A percentile compares a stretch with the other conserved stretches of the same genome.
phyloP scores from a whole-genome alignment of 2,888 invertebrate genomes.

The Sphaerophoria taeniata region DNA sequence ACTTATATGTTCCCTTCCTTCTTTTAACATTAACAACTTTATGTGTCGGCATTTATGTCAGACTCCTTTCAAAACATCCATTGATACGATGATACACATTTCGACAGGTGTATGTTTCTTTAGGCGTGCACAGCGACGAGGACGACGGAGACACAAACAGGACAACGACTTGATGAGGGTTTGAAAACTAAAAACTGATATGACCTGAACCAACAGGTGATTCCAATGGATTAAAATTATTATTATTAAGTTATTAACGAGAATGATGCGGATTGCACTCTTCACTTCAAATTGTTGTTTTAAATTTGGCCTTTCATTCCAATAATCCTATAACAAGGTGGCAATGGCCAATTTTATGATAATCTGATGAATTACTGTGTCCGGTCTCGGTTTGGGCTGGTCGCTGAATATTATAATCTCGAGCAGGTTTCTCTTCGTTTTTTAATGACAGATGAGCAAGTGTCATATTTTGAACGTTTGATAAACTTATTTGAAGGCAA shows the following conservation, averaged over 20 bases:
- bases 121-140: too few species aligned
- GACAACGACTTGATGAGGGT: slow-evolving; percentile 70
- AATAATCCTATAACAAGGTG: slow-evolving; percentile 68
- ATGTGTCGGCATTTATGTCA: slow-evolving; percentile 71
- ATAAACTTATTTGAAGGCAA: slow-evolving; percentile 28
- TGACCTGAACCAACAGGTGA: slow-evolving; percentile 78
- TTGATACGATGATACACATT: slow-evolving; percentile 63
- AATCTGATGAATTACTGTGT: slow-evolving; percentile 61
- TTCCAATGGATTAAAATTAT: slow-evolving; percentile 78
- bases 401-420: slow-evolving; percentile 43
- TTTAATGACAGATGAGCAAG: slow-evolving; percentile 39
- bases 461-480: slow-evolving; percentile 28
- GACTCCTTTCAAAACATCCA: slow-evolving; percentile 56
- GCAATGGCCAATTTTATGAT: slow-evolving; percentile 69
- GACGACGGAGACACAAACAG: too few species aligned
- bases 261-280: slow-evolving; percentile 39
- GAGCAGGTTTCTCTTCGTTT: too few species aligned
- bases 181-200: slow-evolving; percentile 58
- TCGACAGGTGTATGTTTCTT: slow-evolving; percentile 72
- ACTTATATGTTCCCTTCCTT: slow-evolving; percentile 39
- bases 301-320: slow-evolving; percentile 7
- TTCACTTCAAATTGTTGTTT: slow-evolving; percentile 35
- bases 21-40: slow-evolving; percentile 15
- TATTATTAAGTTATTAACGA: slow-evolving; percentile 81
- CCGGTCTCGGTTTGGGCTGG: slow-evolving; percentile 3